Base-by-base conservation (phyloP, 2,113 vertebrate genomes). In the Poeciliopsis occidentalis region DNA sequence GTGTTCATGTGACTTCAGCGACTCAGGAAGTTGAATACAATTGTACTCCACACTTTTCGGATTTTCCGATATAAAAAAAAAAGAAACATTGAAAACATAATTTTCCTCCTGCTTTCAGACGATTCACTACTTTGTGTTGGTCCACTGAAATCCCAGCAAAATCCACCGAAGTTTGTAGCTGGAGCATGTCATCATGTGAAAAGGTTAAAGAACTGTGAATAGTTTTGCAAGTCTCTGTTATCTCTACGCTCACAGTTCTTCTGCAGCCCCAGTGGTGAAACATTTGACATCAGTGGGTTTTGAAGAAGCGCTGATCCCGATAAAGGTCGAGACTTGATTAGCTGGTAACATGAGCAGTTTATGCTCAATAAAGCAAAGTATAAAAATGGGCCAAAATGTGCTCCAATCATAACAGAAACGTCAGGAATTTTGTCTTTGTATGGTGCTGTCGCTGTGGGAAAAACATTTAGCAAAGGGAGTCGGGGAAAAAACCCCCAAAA, bases 331-430 rank as follows among this genome's bases (percentile, higher is more conserved):
- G 78, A 75, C 76, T 88, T 87, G 83, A 89, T 88, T 85, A 87
- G 71, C 85, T 87, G 87, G 86, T 86, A 86, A 69, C 64, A 54
- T 69, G 32, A 60, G 7, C 76, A 31, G 87, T 79, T 87, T 83
- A 82, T 78, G 84, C 85, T 75, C 80, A 75, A 85, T 86, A 77
- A 26, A 87, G 73, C n/a, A 67, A 2, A 26, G 76, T 77, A 78
- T 26, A 6, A n/a, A 87, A 82, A 74, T 76, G 26, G 24, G 22
- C 51, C 51, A 57, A n/a, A 57, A 57, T 11, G 81, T 81, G 37
- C 67, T 76, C 69, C 80, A 78, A 89, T 91, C 91, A 91, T 91
- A 90, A 78, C 82, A 92, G 88, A 85, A 84, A 77, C 34, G 54
- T 71, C 63, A 75, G 85, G 84, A 85, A 84, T 89, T 83, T 60